A percentile compares a stretch with the other conserved stretches of the same genome.
phyloP scores from a whole-genome alignment of 2,888 invertebrate genomes.

The Cephus rjabovi region DNA sequence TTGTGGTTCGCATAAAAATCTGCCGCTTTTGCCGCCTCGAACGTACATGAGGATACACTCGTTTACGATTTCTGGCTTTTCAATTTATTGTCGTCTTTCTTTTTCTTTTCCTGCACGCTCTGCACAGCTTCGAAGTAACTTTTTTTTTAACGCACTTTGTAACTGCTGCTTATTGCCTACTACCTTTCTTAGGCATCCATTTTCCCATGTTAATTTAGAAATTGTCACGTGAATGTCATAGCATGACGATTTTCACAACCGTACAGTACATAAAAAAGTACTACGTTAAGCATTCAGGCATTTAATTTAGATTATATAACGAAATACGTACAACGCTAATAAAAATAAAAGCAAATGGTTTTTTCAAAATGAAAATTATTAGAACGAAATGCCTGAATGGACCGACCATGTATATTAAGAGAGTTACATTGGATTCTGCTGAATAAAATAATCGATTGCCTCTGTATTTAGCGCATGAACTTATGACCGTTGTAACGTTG shows the following conservation, averaged over 20 bases:
- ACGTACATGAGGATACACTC: background rate
- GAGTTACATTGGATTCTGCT: background rate
- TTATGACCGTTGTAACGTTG: too few species aligned
- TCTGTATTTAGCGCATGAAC: too few species aligned
- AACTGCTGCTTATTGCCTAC: background rate
- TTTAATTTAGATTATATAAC: background rate
- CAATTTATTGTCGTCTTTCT: background rate
- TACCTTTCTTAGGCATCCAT: background rate
- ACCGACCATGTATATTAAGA: background rate
- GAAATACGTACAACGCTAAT: background rate
- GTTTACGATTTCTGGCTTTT: background rate
- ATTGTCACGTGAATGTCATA: background rate
- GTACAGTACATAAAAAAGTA: background rate
- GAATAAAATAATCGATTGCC: too few species aligned
- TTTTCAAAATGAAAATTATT: background rate
- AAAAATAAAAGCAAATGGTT: background rate
- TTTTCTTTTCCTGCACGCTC: background rate
- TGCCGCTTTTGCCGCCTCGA: too few species aligned
- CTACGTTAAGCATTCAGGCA: background rate
- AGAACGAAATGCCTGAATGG: background rate
- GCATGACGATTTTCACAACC: background rate
- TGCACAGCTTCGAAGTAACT: background rate
- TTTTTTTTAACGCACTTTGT: background rate
- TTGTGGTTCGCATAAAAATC: background rate
- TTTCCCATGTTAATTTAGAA: background rate